phyloP scores from a whole-genome alignment of 2,113 vertebrate species.

The Grammomys dolichurus region DNA sequence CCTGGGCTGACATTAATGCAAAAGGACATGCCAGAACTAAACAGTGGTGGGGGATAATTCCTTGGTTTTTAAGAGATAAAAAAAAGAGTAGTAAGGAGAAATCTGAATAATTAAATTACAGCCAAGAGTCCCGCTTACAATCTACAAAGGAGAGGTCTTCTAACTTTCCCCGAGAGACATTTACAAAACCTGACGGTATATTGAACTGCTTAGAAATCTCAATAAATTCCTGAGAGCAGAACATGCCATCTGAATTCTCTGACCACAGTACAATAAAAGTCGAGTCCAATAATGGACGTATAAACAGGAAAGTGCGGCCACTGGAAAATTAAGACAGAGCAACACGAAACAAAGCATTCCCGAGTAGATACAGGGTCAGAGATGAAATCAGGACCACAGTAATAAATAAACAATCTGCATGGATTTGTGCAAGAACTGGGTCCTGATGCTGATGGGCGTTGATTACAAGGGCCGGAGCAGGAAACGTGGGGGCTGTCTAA shows the following conservation, averaged over 20 bases:
- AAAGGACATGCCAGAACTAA: background rate
- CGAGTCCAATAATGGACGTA: background rate
- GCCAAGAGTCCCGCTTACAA: fast-evolving
- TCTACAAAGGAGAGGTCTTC: background rate
- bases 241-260: background rate
- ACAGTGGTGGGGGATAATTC: background rate
- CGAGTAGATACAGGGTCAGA: background rate
- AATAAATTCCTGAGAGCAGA: constrained; percentile 1
- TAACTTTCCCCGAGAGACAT: fast-evolving
- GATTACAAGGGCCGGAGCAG: fast-evolving
- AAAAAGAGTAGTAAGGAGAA: background rate
- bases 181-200: background rate
- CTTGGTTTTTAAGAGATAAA: constrained; percentile 19
- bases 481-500: background rate
- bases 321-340: constrained; percentile 38
- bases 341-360: constrained; percentile 19
- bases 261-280: background rate
- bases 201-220: constrained; percentile 7
- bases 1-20: background rate
- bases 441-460: fast-evolving
- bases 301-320: constrained; percentile 54
- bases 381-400: background rate
- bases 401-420: background rate
- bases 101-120: background rate
- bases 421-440: background rate